Conservation (phyloP, 2,888 invertebrate species). For the Oligia latruncula region DNA sequence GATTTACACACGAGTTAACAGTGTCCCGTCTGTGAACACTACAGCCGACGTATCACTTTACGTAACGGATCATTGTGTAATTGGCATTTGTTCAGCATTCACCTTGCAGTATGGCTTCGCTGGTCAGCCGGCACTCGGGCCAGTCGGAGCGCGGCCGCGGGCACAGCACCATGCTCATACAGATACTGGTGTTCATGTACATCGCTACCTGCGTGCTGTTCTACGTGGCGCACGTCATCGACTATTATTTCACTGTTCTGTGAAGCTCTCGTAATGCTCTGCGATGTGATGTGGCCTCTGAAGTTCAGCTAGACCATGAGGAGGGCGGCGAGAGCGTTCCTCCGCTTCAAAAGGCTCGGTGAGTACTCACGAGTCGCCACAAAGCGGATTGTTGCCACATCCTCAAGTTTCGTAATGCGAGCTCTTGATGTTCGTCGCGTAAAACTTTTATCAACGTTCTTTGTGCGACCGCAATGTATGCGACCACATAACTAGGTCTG, state of each 20-base stretch:
- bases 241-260: slow-evolving; percentile 83
- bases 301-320: slow-evolving; percentile 62
- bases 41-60: slow-evolving; percentile 51
- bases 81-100: slow-evolving; percentile 68
- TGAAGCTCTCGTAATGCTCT: slow-evolving; percentile 50
- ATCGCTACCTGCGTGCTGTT: slow-evolving; percentile 86
- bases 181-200: slow-evolving; percentile 89
- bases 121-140: slow-evolving; percentile 42
- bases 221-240: slow-evolving; percentile 87
- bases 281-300: slow-evolving; percentile 22
- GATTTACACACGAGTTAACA: slow-evolving; percentile 29
- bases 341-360: slow-evolving; percentile 77
- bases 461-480: not conserved
- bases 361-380: slow-evolving; percentile 63
- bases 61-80: slow-evolving; percentile 63
- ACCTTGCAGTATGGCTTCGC: slow-evolving; percentile 76
- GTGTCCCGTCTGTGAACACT: slow-evolving; percentile 9
- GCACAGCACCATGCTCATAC: slow-evolving; percentile 84
- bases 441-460: slow-evolving; percentile 29
- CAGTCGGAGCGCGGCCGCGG: slow-evolving; percentile 65
- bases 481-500: not conserved
- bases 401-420: slow-evolving; percentile 5
- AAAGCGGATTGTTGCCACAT: slow-evolving; percentile 7
- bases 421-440: not conserved
- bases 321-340: slow-evolving; percentile 61